phyloP scores from a whole-genome alignment of 2,797 vertebrate genomes.

The Leucoraja ocellata region DNA sequence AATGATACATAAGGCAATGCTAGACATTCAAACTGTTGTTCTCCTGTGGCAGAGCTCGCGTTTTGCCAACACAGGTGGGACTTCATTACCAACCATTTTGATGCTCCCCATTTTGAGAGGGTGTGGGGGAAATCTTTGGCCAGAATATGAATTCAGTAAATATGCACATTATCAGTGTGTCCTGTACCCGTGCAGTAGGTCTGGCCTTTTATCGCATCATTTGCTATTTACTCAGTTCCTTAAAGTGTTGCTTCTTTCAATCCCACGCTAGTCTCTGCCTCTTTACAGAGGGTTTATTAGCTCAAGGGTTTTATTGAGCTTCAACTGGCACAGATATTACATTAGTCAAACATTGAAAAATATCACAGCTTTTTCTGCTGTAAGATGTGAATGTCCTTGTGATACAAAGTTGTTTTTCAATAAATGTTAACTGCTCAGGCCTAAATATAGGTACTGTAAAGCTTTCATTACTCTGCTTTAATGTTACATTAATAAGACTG shows the following conservation, averaged over 20 bases:
- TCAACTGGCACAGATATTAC: background rate
- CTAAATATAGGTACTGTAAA: background rate
- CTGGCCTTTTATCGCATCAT: background rate
- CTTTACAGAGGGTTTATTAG: background rate
- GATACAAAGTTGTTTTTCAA: conserved; percentile 12
- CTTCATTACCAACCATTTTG: background rate
- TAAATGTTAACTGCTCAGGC: background rate
- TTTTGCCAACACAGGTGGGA: background rate
- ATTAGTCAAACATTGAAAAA: background rate
- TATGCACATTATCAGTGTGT: background rate
- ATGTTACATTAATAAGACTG: background rate
- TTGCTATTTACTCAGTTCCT: background rate
- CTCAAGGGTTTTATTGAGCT: background rate
- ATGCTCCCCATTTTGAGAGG: too few species aligned
- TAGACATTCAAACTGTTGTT: background rate
- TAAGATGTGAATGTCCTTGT: conserved; percentile 27
- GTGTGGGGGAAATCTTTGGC: background rate
- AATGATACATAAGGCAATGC: background rate
- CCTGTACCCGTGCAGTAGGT: background rate
- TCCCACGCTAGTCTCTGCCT: background rate
- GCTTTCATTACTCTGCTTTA: background rate
- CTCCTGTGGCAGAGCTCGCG: background rate
- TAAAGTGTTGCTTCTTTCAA: background rate
- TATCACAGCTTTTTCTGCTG: background rate
- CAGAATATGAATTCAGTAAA: background rate